These are phyloP conservation scores for Chlamydotis undulata DNA, from an alignment of 2,113 vertebrate genomes.

Conservation along the genomic window DNA sequence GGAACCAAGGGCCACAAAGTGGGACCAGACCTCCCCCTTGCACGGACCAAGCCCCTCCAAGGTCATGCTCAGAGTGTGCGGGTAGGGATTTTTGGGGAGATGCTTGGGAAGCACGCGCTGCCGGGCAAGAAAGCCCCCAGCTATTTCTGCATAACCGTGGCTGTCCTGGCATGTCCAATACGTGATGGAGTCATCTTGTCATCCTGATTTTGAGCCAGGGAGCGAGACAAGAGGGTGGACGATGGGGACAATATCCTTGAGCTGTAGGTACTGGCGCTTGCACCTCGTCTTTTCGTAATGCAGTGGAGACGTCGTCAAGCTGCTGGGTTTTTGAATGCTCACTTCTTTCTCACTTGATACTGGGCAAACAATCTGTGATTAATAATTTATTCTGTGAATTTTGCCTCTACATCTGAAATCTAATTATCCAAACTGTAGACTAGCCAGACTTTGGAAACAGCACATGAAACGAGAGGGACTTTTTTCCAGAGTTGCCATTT, in stretches of 20 bases:
- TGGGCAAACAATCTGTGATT: background rate
- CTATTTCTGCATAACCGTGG: background rate
- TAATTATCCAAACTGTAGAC: background rate
- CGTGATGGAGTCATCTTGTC: rapidly evolving
- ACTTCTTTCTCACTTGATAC: background rate
- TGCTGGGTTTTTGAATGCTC: background rate
- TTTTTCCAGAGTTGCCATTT: background rate
- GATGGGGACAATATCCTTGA: background rate
- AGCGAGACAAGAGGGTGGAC: background rate
- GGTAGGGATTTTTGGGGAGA: background rate
- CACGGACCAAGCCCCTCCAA: background rate
- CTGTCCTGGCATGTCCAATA: rapidly evolving
- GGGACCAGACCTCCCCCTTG: rapidly evolving
- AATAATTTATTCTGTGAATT: background rate
- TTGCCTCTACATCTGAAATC: background rate
- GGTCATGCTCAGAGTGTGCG: background rate
- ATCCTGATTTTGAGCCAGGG: rapidly evolving
- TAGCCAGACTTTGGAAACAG: background rate
- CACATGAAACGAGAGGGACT: background rate
- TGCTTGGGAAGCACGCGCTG: background rate
- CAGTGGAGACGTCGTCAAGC: rapidly evolving
- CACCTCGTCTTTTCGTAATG: rapidly evolving
- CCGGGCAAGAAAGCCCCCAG: background rate
- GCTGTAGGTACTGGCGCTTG: background rate
- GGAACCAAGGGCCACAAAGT: background rate